A percentile compares a stretch with the other conserved stretches of the same genome.
These are phyloP conservation scores for Chrysomela aeneicollis DNA, from an alignment of 2,888 invertebrate species.

Conservation along the genomic window DNA sequence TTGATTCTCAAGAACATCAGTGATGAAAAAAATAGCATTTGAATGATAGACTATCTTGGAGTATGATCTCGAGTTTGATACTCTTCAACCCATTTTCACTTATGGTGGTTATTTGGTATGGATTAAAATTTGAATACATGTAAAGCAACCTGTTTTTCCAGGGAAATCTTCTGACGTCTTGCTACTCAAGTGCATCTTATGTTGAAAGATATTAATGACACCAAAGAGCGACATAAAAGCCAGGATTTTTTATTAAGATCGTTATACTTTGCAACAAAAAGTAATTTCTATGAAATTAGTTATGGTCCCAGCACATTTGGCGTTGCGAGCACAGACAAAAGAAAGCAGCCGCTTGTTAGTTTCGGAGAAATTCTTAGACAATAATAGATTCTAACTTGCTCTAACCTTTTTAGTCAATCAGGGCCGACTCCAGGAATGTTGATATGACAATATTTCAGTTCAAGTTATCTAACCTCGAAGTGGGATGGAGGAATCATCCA, in stretches of 20 bases:
- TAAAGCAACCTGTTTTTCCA: too few relatives aligned
- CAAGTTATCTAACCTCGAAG: too few relatives aligned
- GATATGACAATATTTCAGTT: too few relatives aligned
- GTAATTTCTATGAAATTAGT: conserved; percentile 11
- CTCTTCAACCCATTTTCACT: too few relatives aligned
- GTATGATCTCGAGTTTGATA: too few relatives aligned
- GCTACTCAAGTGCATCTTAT: background rate
- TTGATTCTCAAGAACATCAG: too few relatives aligned
- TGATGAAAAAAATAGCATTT: too few relatives aligned
- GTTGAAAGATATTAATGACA: background rate
- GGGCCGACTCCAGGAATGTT: background rate
- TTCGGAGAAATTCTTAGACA: conserved; percentile 38
- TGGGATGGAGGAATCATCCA: too few relatives aligned
- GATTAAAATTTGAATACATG: too few relatives aligned
- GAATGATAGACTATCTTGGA: too few relatives aligned
- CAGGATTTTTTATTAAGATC: conserved; percentile 4
- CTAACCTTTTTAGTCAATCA: background rate
- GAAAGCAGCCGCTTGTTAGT: conserved; percentile 30
- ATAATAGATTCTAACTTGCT: conserved; percentile 34
- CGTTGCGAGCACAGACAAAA: conserved; percentile 38
- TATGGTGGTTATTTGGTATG: too few relatives aligned
- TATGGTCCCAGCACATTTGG: conserved; percentile 25
- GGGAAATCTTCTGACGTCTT: too few relatives aligned
- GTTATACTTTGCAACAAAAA: conserved; percentile 13
- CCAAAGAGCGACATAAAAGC: background rate